Evolutionary conservation across 2,888 invertebrate species (phyloP), one percentile per base, ranked within the genome.

Genomic region (Eupelmus urozonus): DNA sequence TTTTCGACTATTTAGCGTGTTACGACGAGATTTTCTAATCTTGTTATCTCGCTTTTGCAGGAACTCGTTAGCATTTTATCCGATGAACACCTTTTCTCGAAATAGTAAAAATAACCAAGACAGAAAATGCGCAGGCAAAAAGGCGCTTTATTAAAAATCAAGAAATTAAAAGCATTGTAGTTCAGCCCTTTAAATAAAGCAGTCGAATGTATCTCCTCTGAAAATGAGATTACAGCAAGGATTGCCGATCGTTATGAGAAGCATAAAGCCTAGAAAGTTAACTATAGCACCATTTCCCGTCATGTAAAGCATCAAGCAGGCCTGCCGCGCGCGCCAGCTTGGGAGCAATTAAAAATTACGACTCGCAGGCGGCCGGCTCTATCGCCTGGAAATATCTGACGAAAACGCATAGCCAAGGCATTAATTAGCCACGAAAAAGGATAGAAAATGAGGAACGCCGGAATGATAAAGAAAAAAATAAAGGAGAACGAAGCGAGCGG

Each of bases 271-370:
- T 60, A 20, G 34, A 60, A 60, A 45, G 16, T 45, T 45, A 45
- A 45, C 45, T 45, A 29, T 34, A 59, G 9, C 2, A n/a, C 2
- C 59, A 34, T 29, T 59, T 59, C 59, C 29, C 16, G 59, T 29
- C 34, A 16, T 2, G 45, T 45, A 45, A 13, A 45, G 13, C 16
- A 45, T 45, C 4, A 11, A 16, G 16, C 59, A 18, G 34, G 34
- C n/a, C 5, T 16, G n/a, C 27, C 16, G n/a, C 7, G 57, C 16
- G 27, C 27, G 57, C 23, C 13, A 34, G 3, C 34, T n/a, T n/a
- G n/a, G n/a, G n/a, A 18, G 27, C 29, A 51, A 67, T 67, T 67
- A 53, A 67, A 53, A 67, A 53, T 67, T 42, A 55, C 59, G 51
- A 66, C n/a, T 45, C n/a, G 7, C 27, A 11, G 4, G 23, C 55